A percentile compares a stretch with the other conserved stretches of the same genome.
Evolutionary conservation across 2,113 vertebrate species (phyloP).

Genomic region (Trachemys scripta): DNA sequence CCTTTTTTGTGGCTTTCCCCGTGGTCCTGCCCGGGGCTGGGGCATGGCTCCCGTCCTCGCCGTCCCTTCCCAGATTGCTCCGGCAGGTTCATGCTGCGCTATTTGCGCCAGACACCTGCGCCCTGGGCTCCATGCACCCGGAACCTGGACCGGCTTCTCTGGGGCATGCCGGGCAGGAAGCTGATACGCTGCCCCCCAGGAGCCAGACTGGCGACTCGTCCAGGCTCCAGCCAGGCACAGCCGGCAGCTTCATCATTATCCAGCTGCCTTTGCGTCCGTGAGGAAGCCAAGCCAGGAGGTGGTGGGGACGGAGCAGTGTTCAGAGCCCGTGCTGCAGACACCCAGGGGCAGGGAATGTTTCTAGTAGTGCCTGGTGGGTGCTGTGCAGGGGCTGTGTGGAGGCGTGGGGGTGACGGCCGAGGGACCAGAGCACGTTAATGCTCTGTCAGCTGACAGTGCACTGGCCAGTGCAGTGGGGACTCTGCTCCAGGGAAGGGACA

Average conservation of each 20-base stretch:
- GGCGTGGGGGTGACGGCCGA: not conserved
- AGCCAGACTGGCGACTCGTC: not conserved
- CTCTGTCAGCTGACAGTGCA: fast-evolving
- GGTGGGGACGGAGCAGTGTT: not conserved
- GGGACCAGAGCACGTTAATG: fast-evolving
- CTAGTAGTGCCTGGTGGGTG: fast-evolving
- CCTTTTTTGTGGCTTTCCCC: not conserved
- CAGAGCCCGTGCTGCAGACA: fast-evolving
- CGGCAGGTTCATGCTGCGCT: fast-evolving
- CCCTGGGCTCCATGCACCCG: not conserved
- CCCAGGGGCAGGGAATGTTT: fast-evolving
- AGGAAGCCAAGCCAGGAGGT: not conserved
- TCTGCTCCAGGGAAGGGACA: fast-evolving
- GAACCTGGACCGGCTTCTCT: not conserved
- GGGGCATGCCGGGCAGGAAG: not conserved
- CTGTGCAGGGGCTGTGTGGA: not conserved
- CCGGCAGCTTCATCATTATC: fast-evolving
- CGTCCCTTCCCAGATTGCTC: not conserved
- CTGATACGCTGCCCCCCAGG: not conserved
- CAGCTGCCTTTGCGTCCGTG: fast-evolving
- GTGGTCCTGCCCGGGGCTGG: not conserved
- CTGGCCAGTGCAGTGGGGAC: fast-evolving
- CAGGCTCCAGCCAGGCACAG: fast-evolving
- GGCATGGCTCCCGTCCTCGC: not conserved
- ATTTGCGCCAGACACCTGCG: not conserved